Conservation (phyloP, 2,888 invertebrate genomes). For the Petrophora chlorosata region DNA sequence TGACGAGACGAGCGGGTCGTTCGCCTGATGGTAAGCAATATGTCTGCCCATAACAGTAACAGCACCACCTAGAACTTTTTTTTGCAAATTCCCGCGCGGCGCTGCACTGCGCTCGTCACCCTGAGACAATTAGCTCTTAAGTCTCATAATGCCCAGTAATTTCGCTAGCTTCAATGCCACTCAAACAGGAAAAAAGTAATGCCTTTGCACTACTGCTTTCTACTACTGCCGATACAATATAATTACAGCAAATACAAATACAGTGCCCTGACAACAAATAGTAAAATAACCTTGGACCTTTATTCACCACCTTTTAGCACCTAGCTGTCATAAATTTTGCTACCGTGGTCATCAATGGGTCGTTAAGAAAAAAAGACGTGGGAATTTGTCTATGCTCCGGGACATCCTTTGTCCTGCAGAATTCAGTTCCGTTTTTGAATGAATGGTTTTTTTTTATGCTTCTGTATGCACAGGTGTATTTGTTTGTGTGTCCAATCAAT, state of each 20-base stretch:
- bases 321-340: constrained; percentile 61
- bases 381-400: constrained; percentile 62
- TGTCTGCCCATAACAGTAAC: too few relatives aligned
- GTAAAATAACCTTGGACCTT: constrained; percentile 2
- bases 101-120: too few relatives aligned
- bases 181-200: too few relatives aligned
- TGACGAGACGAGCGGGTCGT: too few relatives aligned
- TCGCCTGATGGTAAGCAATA: too few relatives aligned
- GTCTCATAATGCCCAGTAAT: too few relatives aligned
- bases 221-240: not conserved
- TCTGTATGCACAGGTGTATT: constrained; percentile 76
- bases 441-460: constrained; percentile 56
- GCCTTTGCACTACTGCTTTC: too few relatives aligned
- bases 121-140: too few relatives aligned
- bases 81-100: too few relatives aligned
- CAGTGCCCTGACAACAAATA: too few relatives aligned
- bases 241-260: not conserved
- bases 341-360: constrained; percentile 54
- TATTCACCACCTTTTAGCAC: constrained; percentile 49
- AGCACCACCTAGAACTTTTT: too few relatives aligned
- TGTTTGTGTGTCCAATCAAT: constrained; percentile 42
- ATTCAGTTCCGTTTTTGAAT: constrained; percentile 69
- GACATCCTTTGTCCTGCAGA: constrained; percentile 58
- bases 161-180: too few relatives aligned
- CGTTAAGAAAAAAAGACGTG: constrained; percentile 60